Percentiles rank a stretch among this genome's conserved stretches.
Evolutionary conservation across 2,113 vertebrate species (phyloP).

Genomic region (Naja naja): DNA sequence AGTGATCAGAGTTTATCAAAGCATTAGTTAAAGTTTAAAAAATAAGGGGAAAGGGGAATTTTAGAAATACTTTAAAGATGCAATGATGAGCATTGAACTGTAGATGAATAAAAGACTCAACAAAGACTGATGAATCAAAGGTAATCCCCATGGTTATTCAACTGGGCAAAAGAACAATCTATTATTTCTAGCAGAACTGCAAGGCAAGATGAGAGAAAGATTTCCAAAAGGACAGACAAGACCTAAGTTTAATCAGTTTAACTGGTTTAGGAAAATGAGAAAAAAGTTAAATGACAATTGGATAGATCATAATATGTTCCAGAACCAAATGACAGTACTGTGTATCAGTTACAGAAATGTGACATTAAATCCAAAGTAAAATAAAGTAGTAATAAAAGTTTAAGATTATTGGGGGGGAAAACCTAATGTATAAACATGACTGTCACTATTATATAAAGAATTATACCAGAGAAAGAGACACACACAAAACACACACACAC

Average conservation of each 20-base stretch:
- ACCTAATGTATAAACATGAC: not conserved
- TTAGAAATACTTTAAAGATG: not conserved
- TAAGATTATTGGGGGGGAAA: not conserved
- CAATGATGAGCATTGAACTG: not conserved
- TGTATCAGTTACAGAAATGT: not conserved
- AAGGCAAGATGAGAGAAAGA: not conserved
- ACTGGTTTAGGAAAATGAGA: not conserved
- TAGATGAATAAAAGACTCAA: not conserved
- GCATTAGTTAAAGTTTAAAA: not conserved
- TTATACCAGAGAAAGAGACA: not conserved
- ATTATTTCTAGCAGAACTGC: not conserved
- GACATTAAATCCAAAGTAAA: not conserved
- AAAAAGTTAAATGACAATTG: not conserved
- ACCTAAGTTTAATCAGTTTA: not conserved
- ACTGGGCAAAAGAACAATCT: not conserved
- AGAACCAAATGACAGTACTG: not conserved
- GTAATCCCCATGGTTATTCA: not conserved
- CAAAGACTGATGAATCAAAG: not conserved
- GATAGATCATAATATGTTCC: not conserved
- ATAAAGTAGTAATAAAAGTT: not conserved
- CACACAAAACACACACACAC: not conserved
- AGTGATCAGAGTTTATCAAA: not conserved
- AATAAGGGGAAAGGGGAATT: not conserved
- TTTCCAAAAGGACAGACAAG: not conserved
- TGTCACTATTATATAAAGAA: not conserved